Evolutionary conservation across 1,140 invertebrate genomes (phyloP).

Genomic region (Megalonaias nervosa): DNA sequence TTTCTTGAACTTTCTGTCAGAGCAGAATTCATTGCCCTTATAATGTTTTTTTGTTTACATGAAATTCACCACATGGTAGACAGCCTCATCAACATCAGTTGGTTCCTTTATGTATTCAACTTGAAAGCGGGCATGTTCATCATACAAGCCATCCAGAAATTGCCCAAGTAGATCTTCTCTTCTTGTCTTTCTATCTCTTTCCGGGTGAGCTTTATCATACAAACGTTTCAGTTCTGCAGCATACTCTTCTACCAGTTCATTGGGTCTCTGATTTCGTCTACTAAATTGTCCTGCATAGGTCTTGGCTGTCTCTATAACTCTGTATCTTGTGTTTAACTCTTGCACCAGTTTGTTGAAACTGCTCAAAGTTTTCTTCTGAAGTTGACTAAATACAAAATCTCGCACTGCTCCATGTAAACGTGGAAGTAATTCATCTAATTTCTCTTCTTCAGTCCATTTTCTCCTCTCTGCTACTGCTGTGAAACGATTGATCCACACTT

Average conservation of each 20-base stretch:
- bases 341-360: constrained; percentile 14
- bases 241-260: constrained; percentile 29
- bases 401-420: constrained; percentile 29
- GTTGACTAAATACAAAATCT: constrained; percentile 33
- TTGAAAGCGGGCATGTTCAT: constrained; percentile 19
- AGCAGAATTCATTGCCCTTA: background rate
- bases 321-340: constrained; percentile 29
- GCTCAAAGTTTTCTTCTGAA: background rate
- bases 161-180: constrained; percentile 27
- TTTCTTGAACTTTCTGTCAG: too few species aligned
- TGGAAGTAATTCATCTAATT: constrained; percentile 24
- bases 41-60: constrained; percentile 3
- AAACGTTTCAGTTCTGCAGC: constrained; percentile 33
- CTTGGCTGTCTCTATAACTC: constrained; percentile 25
- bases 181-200: constrained; percentile 18
- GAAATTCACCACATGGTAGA: constrained; percentile 14
- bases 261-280: background rate
- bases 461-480: constrained; percentile 24
- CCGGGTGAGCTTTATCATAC: constrained; percentile 24
- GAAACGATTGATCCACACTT: constrained; percentile 34
- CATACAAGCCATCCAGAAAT: constrained; percentile 20
- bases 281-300: constrained; percentile 25
- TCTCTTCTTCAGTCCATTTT: constrained; percentile 22
- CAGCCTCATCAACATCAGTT: constrained; percentile 20
- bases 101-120: constrained; percentile 34